These are phyloP conservation scores for Trachelus stipa DNA, from an alignment of 2,888 invertebrate species.

Conservation along the genomic window DNA sequence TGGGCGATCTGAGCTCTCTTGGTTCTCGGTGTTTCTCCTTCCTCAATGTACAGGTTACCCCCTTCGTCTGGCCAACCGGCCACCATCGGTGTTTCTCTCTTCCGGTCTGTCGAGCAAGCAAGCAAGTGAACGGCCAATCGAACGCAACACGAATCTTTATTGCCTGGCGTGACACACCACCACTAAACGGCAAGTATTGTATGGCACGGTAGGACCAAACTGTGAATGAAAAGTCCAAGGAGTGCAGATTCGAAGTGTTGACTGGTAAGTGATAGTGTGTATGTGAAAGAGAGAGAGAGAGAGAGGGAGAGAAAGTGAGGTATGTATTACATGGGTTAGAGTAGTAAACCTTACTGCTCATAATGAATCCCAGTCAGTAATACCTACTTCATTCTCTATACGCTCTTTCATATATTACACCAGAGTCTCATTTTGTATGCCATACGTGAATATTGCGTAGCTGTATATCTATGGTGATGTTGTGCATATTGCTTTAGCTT, in stretches of 20 bases:
- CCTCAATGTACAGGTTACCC: constrained; percentile 60
- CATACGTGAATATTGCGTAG: constrained; percentile 35
- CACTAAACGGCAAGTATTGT: background rate
- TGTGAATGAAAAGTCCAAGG: constrained; percentile 14
- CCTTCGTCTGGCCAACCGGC: constrained; percentile 55
- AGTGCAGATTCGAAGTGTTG: background rate
- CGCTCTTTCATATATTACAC: background rate
- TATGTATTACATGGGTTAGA: background rate
- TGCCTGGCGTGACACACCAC: background rate
- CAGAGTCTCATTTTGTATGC: constrained; percentile 19
- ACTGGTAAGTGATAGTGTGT: background rate
- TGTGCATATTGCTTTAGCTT: background rate
- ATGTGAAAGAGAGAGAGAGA: constrained; percentile 8
- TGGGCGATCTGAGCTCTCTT: constrained; percentile 50
- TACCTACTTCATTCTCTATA: background rate
- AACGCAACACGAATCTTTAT: background rate
- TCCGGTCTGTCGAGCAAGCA: constrained; percentile 47
- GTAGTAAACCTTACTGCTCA: background rate
- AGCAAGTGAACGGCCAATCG: constrained; percentile 14
- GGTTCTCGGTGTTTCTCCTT: constrained; percentile 45
- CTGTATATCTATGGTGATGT: constrained; percentile 34
- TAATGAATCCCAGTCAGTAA: background rate
- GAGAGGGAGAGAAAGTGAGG: constrained; percentile 4
- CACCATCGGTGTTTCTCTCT: constrained; percentile 51
- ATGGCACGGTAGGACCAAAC: background rate